Conservation (phyloP, 2,113 vertebrate species). For the Etia nguti region DNA sequence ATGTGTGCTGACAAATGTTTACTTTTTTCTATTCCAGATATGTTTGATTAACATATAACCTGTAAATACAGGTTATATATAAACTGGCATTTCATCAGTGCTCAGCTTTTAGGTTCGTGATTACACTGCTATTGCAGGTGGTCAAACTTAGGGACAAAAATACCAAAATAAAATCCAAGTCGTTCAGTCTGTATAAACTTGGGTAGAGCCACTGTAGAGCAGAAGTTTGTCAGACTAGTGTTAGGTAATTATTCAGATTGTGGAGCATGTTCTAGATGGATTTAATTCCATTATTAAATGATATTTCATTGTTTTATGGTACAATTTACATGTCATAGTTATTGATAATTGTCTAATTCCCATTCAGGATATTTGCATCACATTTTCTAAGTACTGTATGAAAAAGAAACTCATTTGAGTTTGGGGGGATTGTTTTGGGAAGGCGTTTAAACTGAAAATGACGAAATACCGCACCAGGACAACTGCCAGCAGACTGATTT, state of each 20-base stretch:
- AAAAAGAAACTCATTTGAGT: background rate
- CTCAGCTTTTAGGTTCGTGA: background rate
- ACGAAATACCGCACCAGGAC: background rate
- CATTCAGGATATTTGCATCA: background rate
- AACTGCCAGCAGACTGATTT: background rate
- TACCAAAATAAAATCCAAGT: background rate
- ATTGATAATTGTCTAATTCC: background rate
- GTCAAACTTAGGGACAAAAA: background rate
- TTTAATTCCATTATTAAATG: background rate
- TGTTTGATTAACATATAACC: background rate
- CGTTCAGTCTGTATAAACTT: background rate
- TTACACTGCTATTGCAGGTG: background rate
- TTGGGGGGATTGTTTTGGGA: background rate
- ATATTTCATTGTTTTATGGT: background rate
- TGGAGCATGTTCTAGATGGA: background rate
- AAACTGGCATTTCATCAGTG: background rate
- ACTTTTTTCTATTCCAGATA: background rate
- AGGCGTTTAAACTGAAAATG: background rate
- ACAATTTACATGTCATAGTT: background rate
- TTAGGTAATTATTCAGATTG: background rate
- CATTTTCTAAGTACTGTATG: constrained; percentile 13
- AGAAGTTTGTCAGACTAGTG: background rate
- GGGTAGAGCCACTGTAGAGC: background rate
- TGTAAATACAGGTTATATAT: background rate
- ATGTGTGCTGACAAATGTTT: background rate